Conservation (phyloP, 2,888 invertebrate species). For the Lasius platythorax region DNA sequence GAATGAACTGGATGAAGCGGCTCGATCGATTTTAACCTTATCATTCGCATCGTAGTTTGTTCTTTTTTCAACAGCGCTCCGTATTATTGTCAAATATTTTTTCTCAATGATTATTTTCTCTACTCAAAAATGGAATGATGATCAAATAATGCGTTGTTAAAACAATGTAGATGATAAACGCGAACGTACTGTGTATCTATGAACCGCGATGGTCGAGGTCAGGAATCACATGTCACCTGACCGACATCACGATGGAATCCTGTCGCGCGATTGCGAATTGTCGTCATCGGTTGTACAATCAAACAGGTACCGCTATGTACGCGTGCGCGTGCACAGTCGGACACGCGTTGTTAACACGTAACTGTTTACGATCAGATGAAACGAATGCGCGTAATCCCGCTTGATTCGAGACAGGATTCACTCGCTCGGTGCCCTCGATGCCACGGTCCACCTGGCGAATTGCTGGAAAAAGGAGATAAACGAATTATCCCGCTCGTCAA, state of each 20-base stretch:
- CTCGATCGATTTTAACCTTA: constrained; percentile 30
- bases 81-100: neutral
- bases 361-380: constrained; percentile 76
- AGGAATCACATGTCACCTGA: constrained; percentile 10
- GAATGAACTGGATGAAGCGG: neutral
- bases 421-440: neutral
- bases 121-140: neutral
- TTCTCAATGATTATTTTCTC: neutral
- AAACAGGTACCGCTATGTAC: constrained; percentile 31
- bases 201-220: neutral
- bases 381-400: constrained; percentile 75
- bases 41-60: constrained; percentile 1
- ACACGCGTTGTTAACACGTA: constrained; percentile 72
- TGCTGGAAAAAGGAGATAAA: constrained; percentile 76
- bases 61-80: neutral
- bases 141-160: neutral
- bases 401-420: constrained; percentile 68
- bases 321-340: constrained; percentile 29
- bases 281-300: constrained; percentile 38
- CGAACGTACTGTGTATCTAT: neutral
- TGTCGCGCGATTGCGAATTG: constrained; percentile 41
- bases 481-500: constrained; percentile 74
- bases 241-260: constrained; percentile 13
- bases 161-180: neutral
- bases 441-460: constrained; percentile 56